These are phyloP conservation scores for Schizothorax lantsangensis DNA, from an alignment of 2,797 vertebrate species.

Conservation along the genomic window DNA sequence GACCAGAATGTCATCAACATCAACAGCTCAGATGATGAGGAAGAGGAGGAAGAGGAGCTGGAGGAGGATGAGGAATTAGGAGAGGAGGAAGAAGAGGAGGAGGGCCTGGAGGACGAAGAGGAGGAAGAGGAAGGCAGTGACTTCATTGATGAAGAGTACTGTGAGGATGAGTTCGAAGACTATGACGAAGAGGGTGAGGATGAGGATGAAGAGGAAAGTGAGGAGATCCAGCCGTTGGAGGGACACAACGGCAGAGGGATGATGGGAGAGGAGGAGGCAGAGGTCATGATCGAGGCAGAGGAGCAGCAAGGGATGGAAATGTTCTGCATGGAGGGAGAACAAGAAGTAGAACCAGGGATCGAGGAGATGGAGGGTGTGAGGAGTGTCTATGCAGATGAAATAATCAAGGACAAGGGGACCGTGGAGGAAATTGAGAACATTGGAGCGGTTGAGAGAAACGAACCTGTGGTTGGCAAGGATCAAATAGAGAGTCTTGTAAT, in stretches of 20 bases:
- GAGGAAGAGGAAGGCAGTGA: constrained; percentile 81
- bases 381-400: constrained; percentile 66
- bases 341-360: constrained; percentile 68
- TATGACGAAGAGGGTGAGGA: constrained; percentile 82
- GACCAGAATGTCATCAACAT: constrained; percentile 88
- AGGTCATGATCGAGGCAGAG: constrained; percentile 66
- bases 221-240: constrained; percentile 81
- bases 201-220: constrained; percentile 78
- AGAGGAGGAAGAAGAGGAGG: constrained; percentile 77
- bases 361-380: constrained; percentile 75
- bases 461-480: constrained; percentile 52
- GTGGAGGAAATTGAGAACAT: constrained; percentile 79
- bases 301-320: constrained; percentile 62
- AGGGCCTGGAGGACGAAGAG: constrained; percentile 78
- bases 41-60: constrained; percentile 83
- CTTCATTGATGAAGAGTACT: constrained; percentile 72
- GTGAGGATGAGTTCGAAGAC: constrained; percentile 78
- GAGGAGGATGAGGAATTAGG: constrained; percentile 80
- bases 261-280: constrained; percentile 68
- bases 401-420: constrained; percentile 77
- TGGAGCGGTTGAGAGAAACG: constrained; percentile 63
- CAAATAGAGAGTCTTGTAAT: constrained; percentile 73
- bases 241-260: constrained; percentile 69
- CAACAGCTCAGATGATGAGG: constrained; percentile 89
- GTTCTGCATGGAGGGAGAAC: constrained; percentile 68